Base-by-base conservation (phyloP, 1,140 invertebrate species). In the Drosophila ohnishii region DNA sequence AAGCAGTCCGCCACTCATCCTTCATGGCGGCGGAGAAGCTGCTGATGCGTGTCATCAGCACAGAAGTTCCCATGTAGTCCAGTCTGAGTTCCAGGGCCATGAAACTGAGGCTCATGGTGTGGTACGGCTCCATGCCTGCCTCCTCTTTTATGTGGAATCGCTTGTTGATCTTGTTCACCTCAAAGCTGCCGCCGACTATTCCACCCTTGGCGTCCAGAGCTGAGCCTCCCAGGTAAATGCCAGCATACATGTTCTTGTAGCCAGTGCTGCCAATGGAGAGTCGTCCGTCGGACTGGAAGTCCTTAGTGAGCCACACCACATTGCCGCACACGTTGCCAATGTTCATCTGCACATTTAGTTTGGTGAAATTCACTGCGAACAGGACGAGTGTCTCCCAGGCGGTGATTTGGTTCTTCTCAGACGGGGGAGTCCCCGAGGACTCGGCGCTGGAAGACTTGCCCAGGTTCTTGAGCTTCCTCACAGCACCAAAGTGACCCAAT, bases 261-360 rank as follows among this genome's bases (percentile, higher is more conserved):
- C 98, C 98, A 42, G 95, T 97, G 90, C 97, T 98, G 70, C 97
- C 97, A 80, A 99, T 98, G 34, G 97, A 97, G 8, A 99, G 92
- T 39, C 97, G 94, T 0, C 98, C 98, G 87, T 98, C 96, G 3
- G 96, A 97, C 89, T 95, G 94, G 85, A 98, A 97, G 82, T 97
- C 96, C 90, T 96, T 96, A 2, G 97, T 98, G 89, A 97, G 94
- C 97, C 97, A 99, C 6, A 92, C 94, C 37, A 98, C 98, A 91
- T 99, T 99, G 22, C 98, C 98, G 97, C 99, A 99, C 1, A 99
- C 98, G 91, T 99, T 99, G 19, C 98, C 97, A 97, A 99, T 99
- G 92, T 99, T 99, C 96, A 99, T 99, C 84, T 98, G 97, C 16
- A 99, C 96, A 92, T 99, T 98, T 25, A 99, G 93, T 78, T 96